Evolutionary conservation across 2,888 invertebrate genomes (phyloP).

Genomic region (Tenthredo notha): DNA sequence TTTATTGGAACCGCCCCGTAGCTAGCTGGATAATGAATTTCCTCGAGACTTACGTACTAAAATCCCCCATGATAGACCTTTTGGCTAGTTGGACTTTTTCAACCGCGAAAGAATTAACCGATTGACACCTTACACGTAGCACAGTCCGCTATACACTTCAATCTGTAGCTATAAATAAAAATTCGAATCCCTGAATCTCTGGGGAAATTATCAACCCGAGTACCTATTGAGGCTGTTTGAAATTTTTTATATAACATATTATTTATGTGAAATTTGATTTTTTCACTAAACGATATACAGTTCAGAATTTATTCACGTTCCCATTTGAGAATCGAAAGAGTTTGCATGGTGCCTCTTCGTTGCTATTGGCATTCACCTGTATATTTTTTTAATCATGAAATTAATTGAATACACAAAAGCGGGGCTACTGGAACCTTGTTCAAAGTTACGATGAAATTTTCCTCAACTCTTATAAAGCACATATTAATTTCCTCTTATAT

Average conservation of each 20-base stretch:
- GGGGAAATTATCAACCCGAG: background rate
- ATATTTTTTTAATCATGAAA: background rate
- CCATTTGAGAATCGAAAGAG: too few species aligned
- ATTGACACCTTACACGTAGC: background rate
- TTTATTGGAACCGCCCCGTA: background rate
- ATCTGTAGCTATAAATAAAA: background rate
- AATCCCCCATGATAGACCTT: background rate
- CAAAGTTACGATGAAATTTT: background rate
- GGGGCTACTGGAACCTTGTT: background rate
- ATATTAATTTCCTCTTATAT: background rate
- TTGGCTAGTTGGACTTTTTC: background rate
- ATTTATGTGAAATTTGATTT: background rate
- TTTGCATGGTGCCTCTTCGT: too few species aligned
- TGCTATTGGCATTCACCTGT: too few species aligned
- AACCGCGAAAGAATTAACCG: background rate
- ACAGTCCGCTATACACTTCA: background rate
- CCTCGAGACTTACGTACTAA: background rate
- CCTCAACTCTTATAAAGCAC: background rate
- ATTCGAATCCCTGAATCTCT: background rate
- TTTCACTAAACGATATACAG: background rate
- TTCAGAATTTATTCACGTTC: background rate
- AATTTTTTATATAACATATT: background rate
- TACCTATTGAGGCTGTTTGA: background rate
- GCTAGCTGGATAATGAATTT: constrained; percentile 25
- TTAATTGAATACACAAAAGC: background rate